Conservation (phyloP, 2,113 vertebrate species). For the Thalassarche chlororhynchos region DNA sequence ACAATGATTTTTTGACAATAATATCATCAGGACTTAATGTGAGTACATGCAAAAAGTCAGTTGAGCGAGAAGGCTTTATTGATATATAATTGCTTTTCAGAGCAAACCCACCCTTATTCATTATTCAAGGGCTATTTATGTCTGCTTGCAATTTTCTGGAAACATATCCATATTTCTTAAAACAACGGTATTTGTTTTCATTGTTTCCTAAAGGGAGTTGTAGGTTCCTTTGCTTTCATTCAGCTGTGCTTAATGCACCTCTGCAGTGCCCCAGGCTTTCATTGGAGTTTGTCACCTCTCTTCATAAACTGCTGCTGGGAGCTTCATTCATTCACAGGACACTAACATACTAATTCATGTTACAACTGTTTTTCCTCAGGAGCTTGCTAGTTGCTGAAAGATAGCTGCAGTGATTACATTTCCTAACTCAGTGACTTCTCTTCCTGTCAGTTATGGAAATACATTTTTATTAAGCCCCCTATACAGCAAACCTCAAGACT, state of each 20-base stretch:
- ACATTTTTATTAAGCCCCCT: not conserved
- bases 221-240: conserved; percentile 8
- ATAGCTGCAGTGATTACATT: not conserved
- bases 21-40: not conserved
- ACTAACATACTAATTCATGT: not conserved
- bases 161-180: not conserved
- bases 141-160: not conserved
- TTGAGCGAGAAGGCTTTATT: not conserved
- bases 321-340: not conserved
- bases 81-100: not conserved
- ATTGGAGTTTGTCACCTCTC: not conserved
- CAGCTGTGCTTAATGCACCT: not conserved
- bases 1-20: not conserved
- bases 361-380: not conserved
- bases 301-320: not conserved
- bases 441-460: not conserved
- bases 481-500: not conserved
- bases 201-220: not conserved
- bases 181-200: not conserved
- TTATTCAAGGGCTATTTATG: not conserved
- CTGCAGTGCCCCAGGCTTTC: not conserved
- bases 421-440: not conserved
- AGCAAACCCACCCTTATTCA: not conserved
- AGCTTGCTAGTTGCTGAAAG: not conserved
- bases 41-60: not conserved